Evolutionary conservation across 2,797 vertebrate genomes (phyloP), one percentile per base, ranked within the genome.

Genomic region (Rhincodon typus): DNA sequence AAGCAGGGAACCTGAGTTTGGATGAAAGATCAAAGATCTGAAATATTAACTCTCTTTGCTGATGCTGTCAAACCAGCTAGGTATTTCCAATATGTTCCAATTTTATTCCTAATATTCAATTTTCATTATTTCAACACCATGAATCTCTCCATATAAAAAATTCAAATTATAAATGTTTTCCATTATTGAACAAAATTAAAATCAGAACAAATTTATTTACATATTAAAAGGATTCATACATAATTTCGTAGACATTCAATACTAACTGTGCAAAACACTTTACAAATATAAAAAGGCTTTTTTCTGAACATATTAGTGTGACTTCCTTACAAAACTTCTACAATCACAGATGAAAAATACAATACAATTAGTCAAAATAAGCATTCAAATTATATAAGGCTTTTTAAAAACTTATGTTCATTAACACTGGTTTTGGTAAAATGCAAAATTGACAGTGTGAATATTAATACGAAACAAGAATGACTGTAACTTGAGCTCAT

Each of bases 271-370:
- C 70, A 95, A 95, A 95, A 95, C 94, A 95, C 94, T 57, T 34
- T 95, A 95, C 94, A 95, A 95, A 95, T 95, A 95, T 95, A 95
- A 95, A 94, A 50, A 95, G 72, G 46, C 72, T 95, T 95, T 74
- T 15, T 95, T 77, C 94, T 57, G 70, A 95, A 77, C 70, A 95
- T 53, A 74, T 77, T 57, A 57, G 53, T 77, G 30, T 57, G 70
- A 95, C 94, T 74, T 53, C 69, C 77, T n/a, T 95, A 95, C 94
- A 95, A 95, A 95, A 74, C 50, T 46, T 57, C 94, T 53, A 95
- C 69, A 95, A 74, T 95, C 70, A 95, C 94, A 72, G 46, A 94
- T 94, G 91, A 67, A 72, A 94, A 74, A 77, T 95, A 95, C 70
- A 77, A n/a, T 95, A 74, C 74, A 46, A 30, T 77, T 95, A 10